Percentiles rank a stretch among this genome's conserved stretches.
phyloP scores from a whole-genome alignment of 2,797 vertebrate genomes.

The Masticophis lateralis region DNA sequence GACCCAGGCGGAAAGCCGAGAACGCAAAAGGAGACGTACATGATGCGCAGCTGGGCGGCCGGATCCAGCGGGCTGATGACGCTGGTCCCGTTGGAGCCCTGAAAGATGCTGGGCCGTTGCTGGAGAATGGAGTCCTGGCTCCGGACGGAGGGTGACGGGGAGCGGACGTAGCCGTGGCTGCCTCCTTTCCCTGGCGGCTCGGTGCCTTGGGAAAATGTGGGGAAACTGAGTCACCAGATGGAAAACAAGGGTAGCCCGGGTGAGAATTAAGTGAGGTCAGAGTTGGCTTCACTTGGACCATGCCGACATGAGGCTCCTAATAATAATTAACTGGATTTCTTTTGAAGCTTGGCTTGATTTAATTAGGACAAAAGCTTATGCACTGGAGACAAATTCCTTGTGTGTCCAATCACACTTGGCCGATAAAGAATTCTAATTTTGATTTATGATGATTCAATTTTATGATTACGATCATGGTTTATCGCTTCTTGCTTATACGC shows the following conservation, averaged over 20 bases:
- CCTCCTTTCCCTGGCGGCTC: slow-evolving; percentile 89
- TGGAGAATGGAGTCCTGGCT: slow-evolving; percentile 88
- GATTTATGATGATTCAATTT: no score
- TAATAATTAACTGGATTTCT: no score
- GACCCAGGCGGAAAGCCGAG: neutral
- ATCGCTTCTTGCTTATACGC: no score
- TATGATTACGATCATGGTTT: no score
- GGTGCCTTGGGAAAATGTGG: slow-evolving; percentile 65
- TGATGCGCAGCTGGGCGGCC: slow-evolving; percentile 78
- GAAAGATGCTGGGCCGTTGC: slow-evolving; percentile 95
- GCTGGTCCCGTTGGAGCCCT: slow-evolving; percentile 91
- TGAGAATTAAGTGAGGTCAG: no score
- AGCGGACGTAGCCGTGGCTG: slow-evolving; percentile 89
- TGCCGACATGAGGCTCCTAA: no score
- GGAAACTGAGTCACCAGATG: neutral
- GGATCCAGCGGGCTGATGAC: slow-evolving; percentile 90
- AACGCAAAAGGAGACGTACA: slow-evolving; percentile 75
- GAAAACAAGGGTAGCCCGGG: no score
- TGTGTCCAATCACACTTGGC: neutral
- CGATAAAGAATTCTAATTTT: neutral
- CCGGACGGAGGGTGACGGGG: slow-evolving; percentile 88
- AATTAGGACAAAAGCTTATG: neutral
- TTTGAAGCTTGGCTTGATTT: no score
- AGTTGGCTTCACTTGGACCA: no score
- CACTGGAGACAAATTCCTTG: neutral